Percentiles rank a stretch among this genome's conserved stretches.
Conservation (phyloP, 2,113 vertebrate genomes). For the Panthera tigris region DNA sequence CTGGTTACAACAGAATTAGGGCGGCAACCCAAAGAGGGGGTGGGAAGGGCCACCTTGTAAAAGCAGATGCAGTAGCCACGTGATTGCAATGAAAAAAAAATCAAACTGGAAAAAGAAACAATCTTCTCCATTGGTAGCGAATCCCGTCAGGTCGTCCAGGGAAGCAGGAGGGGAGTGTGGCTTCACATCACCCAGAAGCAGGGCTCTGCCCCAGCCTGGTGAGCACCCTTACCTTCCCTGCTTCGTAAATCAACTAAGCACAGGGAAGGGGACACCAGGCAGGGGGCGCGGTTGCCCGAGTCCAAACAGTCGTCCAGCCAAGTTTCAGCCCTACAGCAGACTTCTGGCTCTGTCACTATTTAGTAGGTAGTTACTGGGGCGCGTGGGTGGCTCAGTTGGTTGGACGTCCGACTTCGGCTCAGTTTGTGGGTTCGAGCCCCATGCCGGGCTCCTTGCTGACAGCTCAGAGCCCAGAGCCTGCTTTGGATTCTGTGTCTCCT, state of each 20-base stretch:
- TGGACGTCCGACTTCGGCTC: too few species aligned
- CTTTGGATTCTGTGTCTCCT: too few species aligned
- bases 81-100: background rate
- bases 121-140: background rate
- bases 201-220: background rate
- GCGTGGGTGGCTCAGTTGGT: too few species aligned
- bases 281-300: fast-evolving
- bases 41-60: background rate
- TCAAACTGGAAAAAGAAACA: background rate
- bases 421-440: too few species aligned
- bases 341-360: background rate
- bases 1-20: too few species aligned
- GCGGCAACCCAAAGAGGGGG: background rate
- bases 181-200: background rate
- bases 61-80: background rate
- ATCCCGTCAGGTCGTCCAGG: fast-evolving
- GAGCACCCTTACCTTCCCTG: fast-evolving
- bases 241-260: fast-evolving
- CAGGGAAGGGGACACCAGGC: background rate
- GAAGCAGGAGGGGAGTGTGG: background rate
- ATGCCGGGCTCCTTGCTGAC: too few species aligned
- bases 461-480: too few species aligned
- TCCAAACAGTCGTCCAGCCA: fast-evolving
- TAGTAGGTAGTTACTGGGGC: too few species aligned
- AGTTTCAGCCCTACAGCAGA: fast-evolving